Percentiles rank a stretch among this genome's conserved stretches.
phyloP scores from a whole-genome alignment of 2,113 vertebrate genomes.

The Engystomops pustulosus region DNA sequence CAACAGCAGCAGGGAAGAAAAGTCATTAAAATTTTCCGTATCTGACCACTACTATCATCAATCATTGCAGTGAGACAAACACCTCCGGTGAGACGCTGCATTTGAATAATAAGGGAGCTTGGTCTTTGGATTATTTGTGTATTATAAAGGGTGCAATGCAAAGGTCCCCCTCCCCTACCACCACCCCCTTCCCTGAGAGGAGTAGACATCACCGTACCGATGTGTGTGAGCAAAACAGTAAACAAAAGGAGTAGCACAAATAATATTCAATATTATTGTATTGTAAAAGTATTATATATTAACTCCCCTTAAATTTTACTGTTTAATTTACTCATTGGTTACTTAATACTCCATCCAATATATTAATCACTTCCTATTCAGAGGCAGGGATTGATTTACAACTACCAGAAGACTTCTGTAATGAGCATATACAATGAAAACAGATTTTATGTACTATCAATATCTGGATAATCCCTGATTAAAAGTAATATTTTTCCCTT shows the following conservation, averaged over 20 bases:
- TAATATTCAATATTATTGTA: neutral
- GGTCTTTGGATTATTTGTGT: neutral
- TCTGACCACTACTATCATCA: constrained; percentile 49
- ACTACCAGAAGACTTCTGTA: no score
- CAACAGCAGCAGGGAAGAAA: constrained; percentile 51
- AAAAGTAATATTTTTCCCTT: no score
- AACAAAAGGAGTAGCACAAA: neutral
- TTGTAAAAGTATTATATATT: neutral
- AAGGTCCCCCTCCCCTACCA: neutral
- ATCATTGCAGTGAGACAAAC: constrained; percentile 41
- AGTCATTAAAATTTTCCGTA: constrained; percentile 36
- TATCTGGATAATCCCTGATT: no score
- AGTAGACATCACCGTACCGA: neutral
- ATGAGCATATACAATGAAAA: no score
- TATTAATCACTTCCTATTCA: no score
- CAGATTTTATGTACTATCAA: no score
- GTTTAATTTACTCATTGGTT: no score
- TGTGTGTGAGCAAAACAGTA: neutral
- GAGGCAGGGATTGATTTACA: no score
- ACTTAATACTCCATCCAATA: no score
- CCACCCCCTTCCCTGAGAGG: neutral
- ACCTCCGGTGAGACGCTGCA: constrained; percentile 19
- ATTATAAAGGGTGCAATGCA: constrained; percentile 4
- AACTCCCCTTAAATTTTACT: no score
- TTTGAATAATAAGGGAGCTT: constrained; percentile 21